Evolutionary conservation across 2,888 invertebrate species (phyloP), one percentile per base, ranked within the genome.

Genomic region (Linhomoeus sp.): DNA sequence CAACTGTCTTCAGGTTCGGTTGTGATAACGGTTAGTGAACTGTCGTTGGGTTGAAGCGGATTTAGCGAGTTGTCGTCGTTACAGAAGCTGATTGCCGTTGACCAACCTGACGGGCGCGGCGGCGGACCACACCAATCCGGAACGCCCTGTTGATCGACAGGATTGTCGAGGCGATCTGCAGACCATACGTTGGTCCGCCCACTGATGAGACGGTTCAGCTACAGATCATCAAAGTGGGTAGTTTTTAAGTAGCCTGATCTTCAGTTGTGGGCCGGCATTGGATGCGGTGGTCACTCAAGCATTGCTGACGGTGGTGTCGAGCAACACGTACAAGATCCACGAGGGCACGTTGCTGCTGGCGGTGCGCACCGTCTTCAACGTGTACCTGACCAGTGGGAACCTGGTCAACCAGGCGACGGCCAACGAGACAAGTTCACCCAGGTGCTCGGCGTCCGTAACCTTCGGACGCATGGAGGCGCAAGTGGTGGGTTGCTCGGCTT

Each of bases 361-460:
- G 2, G 78, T 80, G 2, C 76, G 90, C 57, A 97, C 97, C 14
- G 94, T 94, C 66, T 99, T 94, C 69, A 94, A 97, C 66, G 94
- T 99, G 54, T 94, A 92, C 67, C 71, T 99, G 63, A 94, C 90
- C 2, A 90, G 86, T 60, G 83, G 81, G 67, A 94, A 90, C 68
- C 75, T 90, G 46, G 84, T 94, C 43, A 97, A 97, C 70, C 92
- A 94, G 70, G 90, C 92, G 9, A 99, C 97, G 29, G 97, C 97
- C 9, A 77, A 90, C 61, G 97, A 92, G n/a, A n/a, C n/a, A n/a
- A n/a, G n/a, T n/a, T n/a, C n/a, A n/a, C n/a, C n/a, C n/a, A n/a
- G n/a, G n/a, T n/a, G n/a, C n/a, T n/a, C n/a, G n/a, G n/a, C n/a
- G n/a, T n/a, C n/a, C n/a, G n/a, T n/a, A n/a, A n/a, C n/a, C n/a